Conservation (phyloP, 2,797 vertebrate species). For the Parauchenoglanis ngamensis region DNA sequence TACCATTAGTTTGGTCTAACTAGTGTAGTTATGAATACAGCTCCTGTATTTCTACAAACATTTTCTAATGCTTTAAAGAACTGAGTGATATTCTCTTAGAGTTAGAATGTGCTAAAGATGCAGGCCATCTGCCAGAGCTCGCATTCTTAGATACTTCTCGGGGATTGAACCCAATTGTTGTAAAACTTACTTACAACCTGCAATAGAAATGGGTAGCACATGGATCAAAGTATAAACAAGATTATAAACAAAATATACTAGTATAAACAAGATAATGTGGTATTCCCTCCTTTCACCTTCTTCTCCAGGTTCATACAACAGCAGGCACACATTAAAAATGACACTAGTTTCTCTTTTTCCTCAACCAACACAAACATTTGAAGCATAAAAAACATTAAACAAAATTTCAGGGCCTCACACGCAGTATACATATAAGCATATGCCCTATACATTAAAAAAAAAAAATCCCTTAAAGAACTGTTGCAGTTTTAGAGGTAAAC, state of each 20-base stretch:
- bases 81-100: neutral
- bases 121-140: neutral
- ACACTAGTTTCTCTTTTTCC: neutral
- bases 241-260: neutral
- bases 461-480: too few species aligned
- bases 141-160: neutral
- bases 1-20: too few species aligned
- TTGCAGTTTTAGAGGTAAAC: too few species aligned
- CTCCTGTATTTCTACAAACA: too few species aligned
- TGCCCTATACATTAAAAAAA: too few species aligned
- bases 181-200: neutral
- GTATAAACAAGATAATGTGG: too few species aligned
- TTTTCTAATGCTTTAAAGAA: too few species aligned
- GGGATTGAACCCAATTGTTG: neutral
- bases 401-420: too few species aligned
- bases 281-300: neutral
- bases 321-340: neutral
- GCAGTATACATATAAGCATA: too few species aligned
- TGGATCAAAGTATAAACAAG: neutral
- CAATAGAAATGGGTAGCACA: neutral
- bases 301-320: neutral
- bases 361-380: too few species aligned
- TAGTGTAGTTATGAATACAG: too few species aligned
- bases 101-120: neutral
- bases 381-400: too few species aligned